Base-by-base conservation (phyloP, 2,113 vertebrate species). In the Chlorodrepanis virens region DNA sequence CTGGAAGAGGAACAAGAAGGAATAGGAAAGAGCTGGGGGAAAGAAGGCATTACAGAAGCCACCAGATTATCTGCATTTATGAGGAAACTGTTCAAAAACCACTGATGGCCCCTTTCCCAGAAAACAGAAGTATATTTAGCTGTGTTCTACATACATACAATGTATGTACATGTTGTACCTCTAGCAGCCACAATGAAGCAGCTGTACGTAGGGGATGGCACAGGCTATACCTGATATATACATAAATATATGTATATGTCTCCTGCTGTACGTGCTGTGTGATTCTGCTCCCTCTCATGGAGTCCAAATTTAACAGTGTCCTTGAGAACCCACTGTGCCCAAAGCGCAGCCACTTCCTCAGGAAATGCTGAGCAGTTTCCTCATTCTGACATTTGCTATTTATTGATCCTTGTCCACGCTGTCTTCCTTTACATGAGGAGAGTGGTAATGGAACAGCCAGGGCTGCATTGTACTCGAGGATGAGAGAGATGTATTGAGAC, bases 361-460 rank as follows among this genome's bases (percentile, higher is more conserved):
- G 72, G 79, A 90, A 54, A 70, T 56, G 56, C 76, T 85, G 81
- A 94, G 79, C 63, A 14, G 12, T 83, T 91, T 75, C 91, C 70
- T 87, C 53, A 25, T 56, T 87, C 85, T 86, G 67, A 78, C 35
- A 65, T 45, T 71, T 93, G 45, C 79, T 85, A 22, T 91, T 93
- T 88, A 75, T 79, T 85, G 87, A 87, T 87, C 63, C 54, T 69
- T 71, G 37, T 57, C 70, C 23, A 22, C 2, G 0, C 49, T 54
- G 10, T 47, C 69, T 60, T 82, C 49, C 42, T 27, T 50, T 50
- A 33, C 16, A 35, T 29, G 42, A 79, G 64, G 45, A 83, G 40
- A 39, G 42, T 67, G 49, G 37, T 20, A 67, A 78, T 6, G 13
- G 25, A 90, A 63, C 69, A 83, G 56, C 31, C 24, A 53, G 59